Base-by-base conservation (phyloP, 2,888 invertebrate species). In the Oxyteleia sp. region DNA sequence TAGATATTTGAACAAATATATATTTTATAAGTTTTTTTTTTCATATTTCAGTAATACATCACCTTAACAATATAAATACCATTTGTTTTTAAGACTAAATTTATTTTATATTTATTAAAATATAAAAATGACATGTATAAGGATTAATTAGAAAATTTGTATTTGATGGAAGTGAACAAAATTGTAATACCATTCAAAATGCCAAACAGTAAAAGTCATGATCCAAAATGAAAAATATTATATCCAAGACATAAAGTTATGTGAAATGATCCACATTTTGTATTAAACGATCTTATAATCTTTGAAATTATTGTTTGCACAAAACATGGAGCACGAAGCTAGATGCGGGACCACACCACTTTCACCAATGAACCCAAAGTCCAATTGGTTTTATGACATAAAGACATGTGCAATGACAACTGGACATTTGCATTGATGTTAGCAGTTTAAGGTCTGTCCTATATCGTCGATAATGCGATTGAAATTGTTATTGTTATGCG, bases 351-450 rank as follows among this genome's bases (percentile, higher is more conserved):
- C 92, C 90, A 88, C 87, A 90, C 91, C 92, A 90, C 92, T 92
- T 92, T 89, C 92, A 92, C 92, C 92, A 92, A 92, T 92, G 92
- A 91, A 87, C 87, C 89, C 92, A 92, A 92, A 92, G 92, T 92
- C 92, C 92, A 92, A 92, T 91, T 92, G 85, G 88, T 91, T 91
- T 90, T 43, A 75, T 75, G 75, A 75, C 88, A 85, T 75, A 78
- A 86, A 85, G 82, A 57, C 82, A 87, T 89, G 90, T 75, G 89
- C 88, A 90, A 92, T 91, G 88, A 92, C 92, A 92, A 92, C 92
- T 92, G 92, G 92, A 92, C 92, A 92, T 92, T 92, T 92, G 92
- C 92, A 92, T 92, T 92, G 91, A 91, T 92, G 92, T 91, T 90
- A 92, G 92, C 92, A 92, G 92, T 90, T 85, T 86, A 86, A 87